phyloP scores from a whole-genome alignment of 2,113 vertebrate genomes.

The Laterallus jamaicensis region DNA sequence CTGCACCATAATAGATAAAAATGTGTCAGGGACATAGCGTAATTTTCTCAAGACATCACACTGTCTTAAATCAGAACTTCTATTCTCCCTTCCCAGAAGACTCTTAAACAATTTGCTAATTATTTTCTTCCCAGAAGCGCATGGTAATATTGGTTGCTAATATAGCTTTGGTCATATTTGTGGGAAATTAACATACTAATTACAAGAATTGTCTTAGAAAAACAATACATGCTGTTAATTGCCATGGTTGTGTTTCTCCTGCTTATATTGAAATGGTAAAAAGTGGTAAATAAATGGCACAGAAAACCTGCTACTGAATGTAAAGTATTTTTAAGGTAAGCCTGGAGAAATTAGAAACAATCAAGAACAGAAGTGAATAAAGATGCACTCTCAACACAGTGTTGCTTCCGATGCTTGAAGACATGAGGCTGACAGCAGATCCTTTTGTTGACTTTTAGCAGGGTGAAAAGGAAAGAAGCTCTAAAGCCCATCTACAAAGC shows the following conservation, averaged over 20 bases:
- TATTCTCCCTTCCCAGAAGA: slow-evolving; percentile 47
- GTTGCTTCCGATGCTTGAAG: not conserved
- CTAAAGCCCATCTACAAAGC: not conserved
- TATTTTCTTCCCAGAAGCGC: slow-evolving; percentile 63
- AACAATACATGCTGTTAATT: slow-evolving; percentile 49
- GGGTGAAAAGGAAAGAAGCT: not conserved
- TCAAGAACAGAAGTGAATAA: not conserved
- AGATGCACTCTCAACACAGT: not conserved
- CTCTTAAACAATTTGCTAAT: slow-evolving; percentile 58
- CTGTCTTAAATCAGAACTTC: slow-evolving; percentile 47
- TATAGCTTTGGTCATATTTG: slow-evolving; percentile 59
- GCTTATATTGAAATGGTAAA: slow-evolving; percentile 43
- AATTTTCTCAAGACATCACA: slow-evolving; percentile 53
- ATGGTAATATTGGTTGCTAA: slow-evolving; percentile 62
- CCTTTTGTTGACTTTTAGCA: not conserved
- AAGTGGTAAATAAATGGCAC: slow-evolving; percentile 5
- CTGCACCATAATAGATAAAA: slow-evolving; percentile 37
- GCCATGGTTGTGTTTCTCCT: slow-evolving; percentile 14
- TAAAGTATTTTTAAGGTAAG: not conserved
- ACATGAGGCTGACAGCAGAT: not conserved
- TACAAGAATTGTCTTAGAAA: slow-evolving; percentile 60
- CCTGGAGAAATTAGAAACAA: not conserved
- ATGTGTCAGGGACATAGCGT: not conserved
- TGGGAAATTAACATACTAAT: slow-evolving; percentile 63
- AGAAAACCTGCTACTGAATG: not conserved